Evolutionary conservation across 2,797 vertebrate genomes (phyloP).

Genomic region (Aeoliscus strigatus): DNA sequence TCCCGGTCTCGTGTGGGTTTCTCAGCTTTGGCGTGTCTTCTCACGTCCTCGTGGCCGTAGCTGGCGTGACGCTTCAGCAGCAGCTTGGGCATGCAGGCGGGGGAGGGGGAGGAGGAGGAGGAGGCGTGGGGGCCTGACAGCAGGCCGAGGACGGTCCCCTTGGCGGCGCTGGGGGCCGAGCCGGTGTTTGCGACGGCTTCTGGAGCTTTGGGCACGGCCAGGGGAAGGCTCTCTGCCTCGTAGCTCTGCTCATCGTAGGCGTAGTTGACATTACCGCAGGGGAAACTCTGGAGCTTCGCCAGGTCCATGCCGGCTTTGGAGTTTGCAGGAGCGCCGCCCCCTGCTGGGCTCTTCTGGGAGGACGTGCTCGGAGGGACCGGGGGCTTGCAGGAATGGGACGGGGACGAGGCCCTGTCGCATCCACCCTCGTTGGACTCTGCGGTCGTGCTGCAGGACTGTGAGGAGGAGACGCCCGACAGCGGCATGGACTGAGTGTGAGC

Average conservation of each 20-base stretch:
- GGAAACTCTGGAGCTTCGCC: slow-evolving; percentile 85
- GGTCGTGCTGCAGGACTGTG: slow-evolving; percentile 32
- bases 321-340: slow-evolving; percentile 18
- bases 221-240: slow-evolving; percentile 68
- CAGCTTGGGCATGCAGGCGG: slow-evolving; percentile 64
- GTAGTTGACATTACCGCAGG: slow-evolving; percentile 88
- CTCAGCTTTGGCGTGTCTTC: slow-evolving; percentile 76
- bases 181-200: slow-evolving; percentile 52
- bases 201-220: slow-evolving; percentile 57
- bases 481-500: slow-evolving; percentile 78
- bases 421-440: slow-evolving; percentile 69
- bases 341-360: slow-evolving; percentile 43
- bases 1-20: slow-evolving; percentile 82
- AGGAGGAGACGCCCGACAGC: slow-evolving; percentile 54
- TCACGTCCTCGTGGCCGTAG: slow-evolving; percentile 79
- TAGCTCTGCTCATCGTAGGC: slow-evolving; percentile 83
- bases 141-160: slow-evolving; percentile 40
- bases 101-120: slow-evolving; percentile 48
- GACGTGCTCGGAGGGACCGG: slow-evolving; percentile 42
- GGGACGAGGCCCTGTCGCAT: slow-evolving; percentile 57
- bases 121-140: slow-evolving; percentile 44
- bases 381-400: slow-evolving; percentile 65
- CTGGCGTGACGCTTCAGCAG: slow-evolving; percentile 79
- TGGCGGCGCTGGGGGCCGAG: slow-evolving; percentile 45
- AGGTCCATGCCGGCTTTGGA: slow-evolving; percentile 67